Evolutionary conservation across 2,797 vertebrate species (phyloP), one percentile per base, ranked within the genome.

Genomic region (Liparis tanakae): DNA sequence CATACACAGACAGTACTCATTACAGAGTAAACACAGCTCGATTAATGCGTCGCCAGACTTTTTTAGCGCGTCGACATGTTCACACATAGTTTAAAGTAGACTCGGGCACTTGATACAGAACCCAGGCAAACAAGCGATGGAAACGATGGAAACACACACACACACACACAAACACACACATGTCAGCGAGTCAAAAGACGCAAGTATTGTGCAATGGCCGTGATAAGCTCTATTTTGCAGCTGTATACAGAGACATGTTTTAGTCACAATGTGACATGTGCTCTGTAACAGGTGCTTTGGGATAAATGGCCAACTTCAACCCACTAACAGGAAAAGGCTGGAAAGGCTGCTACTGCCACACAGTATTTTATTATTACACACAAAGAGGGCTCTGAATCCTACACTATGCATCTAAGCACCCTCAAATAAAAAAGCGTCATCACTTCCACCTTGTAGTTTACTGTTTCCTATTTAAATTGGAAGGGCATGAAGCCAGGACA

Each of bases 71-170:
- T 33, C 1, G 6, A n/a, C 55, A 36, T 56, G 57, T 44, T 69
- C 14, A 9, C 46, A 67, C 77, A 81, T 70, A 70, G 79, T 71
- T 62, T 10, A 64, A 78, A 75, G 37, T 10, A 37, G 70, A 62
- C 51, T 37, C 63, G 3, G n/a, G 4, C 48, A 22, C 46, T 51
- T 44, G 13, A 72, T 66, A 17, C 18, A 17, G 30, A 66, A 37
- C 10, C 6, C 9, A 37, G 64, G 62, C 30, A 54, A n/a, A 58
- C 22, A 59, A 56, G 67, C 15, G 33, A 6, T 7, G 14, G 34
- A 10, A 39, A 39, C n/a, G n/a, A n/a, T n/a, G n/a, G n/a, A n/a
- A n/a, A 44, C 43, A 53, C 46, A 53, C 20, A 53, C 20, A 77
- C 48, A 50, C 13, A 34, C 37, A 60, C 69, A 77, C 69, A 59